Base-by-base conservation (phyloP, 2,888 invertebrate genomes). In the Cephus pulcher region DNA sequence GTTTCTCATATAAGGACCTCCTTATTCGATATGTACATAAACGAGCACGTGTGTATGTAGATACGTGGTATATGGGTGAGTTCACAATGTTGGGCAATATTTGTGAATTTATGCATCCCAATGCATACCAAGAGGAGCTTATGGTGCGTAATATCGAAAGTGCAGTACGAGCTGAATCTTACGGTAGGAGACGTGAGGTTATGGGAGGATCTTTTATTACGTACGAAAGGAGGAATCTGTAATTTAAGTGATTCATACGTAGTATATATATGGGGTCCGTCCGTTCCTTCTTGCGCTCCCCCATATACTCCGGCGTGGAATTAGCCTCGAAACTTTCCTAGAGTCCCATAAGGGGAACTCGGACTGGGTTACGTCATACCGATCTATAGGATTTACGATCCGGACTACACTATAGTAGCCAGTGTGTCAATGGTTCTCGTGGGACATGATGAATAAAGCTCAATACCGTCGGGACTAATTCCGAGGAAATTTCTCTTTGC, bases 181-280 rank as follows among this genome's bases (percentile, higher is more conserved):
- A 56, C 23, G 56, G 56, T 56, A 23, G 56, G 56, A 56, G 23
- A 56, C 23, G 56, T 56, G 56, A 56, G 56, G 56, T 56, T 56
- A 56, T 56, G 15, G 12, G 33, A 71, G 71, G 33, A 34, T 71
- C 23, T 71, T 71, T 71, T 71, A 71, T 71, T 71, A 34, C 71
- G 71, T 34, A 34, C 32, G 71, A 71, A 71, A 11, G 15, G 34
- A 32, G 71, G 34, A 71, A 71, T 34, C 71, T 34, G 71, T 71
- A 71, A 71, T 71, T 71, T 34, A 23, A 71, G 71, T 34, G 71
- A 71, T 71, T 71, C 71, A 34, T 71, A 32, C 4, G 32, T 34
- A 71, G 23, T 56, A 56, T 56, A 56, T 56, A 56, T 56, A 56
- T 56, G 56, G 56, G 56, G 56, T 56, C 9, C 56, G 56, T 56